Conservation (phyloP, 2,797 vertebrate genomes). For the Chrysocyon brachyurus region DNA sequence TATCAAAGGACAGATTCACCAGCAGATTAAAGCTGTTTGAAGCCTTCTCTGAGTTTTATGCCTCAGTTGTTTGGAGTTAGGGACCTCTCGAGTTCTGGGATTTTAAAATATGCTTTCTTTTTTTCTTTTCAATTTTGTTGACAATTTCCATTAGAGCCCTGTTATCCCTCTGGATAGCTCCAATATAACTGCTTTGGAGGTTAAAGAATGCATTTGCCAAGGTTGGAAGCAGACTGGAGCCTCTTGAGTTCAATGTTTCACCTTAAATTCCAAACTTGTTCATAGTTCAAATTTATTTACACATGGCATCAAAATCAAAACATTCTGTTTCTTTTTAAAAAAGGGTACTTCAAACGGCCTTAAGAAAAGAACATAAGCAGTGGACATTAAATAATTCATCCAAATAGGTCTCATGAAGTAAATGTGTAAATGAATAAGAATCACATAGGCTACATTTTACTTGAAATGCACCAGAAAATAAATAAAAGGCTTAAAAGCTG, state of each 20-base stretch:
- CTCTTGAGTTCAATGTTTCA: slow-evolving; percentile 9
- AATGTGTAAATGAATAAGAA: slow-evolving; percentile 58
- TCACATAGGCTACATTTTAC: slow-evolving; percentile 32
- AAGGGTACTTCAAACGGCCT: background rate
- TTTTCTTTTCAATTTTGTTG: slow-evolving; percentile 74
- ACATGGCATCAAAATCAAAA: slow-evolving; percentile 56
- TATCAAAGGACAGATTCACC: slow-evolving; percentile 68
- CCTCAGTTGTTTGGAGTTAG: slow-evolving; percentile 74
- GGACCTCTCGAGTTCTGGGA: slow-evolving; percentile 45
- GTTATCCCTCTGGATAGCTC: slow-evolving; percentile 56
- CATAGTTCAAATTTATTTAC: slow-evolving; percentile 55
- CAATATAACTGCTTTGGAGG: background rate
- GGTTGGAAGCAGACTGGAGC: background rate
- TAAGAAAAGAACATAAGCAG: background rate
- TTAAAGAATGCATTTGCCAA: slow-evolving; percentile 73
- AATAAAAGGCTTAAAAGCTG: slow-evolving; percentile 55
- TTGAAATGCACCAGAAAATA: slow-evolving; percentile 59
- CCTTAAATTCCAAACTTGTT: slow-evolving; percentile 34
- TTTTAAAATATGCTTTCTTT: slow-evolving; percentile 64
- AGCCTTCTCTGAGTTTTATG: slow-evolving; percentile 68
- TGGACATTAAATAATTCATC: slow-evolving; percentile 48
- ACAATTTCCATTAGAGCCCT: slow-evolving; percentile 62
- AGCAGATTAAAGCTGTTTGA: slow-evolving; percentile 74
- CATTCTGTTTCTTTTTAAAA: slow-evolving; percentile 5
- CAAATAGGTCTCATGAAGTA: slow-evolving; percentile 10